Evolutionary conservation across 2,797 vertebrate species (phyloP), one percentile per base, ranked within the genome.

Genomic region (Hephaestus fuliginosus): DNA sequence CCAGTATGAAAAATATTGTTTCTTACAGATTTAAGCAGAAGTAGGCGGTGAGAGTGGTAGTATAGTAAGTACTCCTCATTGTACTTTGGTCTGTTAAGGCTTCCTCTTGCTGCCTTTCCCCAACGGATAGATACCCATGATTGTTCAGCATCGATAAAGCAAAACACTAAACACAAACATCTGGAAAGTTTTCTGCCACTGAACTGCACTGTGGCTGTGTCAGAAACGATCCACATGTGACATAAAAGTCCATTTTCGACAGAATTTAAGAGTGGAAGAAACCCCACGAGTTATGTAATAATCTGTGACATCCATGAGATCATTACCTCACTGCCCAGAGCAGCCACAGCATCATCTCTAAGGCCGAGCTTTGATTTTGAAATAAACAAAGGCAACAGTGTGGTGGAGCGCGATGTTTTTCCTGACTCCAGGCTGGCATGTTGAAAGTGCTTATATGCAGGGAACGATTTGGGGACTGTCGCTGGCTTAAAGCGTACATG

Each of bases 371-470:
- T 71, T 79, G 68, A 89, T 82, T 82, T 76, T 66, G 80, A 90
- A 82, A 83, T 87, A 90, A 94, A 92, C 86, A 89, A 87, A 88
- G 69, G 77, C 80, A 89, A 80, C 82, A 82, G 69, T 84, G 86
- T 83, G 87, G 88, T 86, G 88, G 68, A 67, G 53, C 18, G 48
- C 22, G 8, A 62, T 57, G 74, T 76, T 77, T 76, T 83, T 76
- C 74, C 25, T 49, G 80, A 80, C 86, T 89, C 71, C 81, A 88
- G 82, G 76, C 78, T 73, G 83, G 65, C 63, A 55, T 70, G 76
- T 22, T 86, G 57, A 88, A 86, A 87, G 58, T 84, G 88, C 85
- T 88, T 86, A 76, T 76, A 86, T 28, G 9, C 63, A 84, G 79
- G 82, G 83, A 91, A 88, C 48, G 66, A 82, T 82, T 79, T 76